Evolutionary conservation across 1,140 invertebrate genomes (phyloP), one percentile per base, ranked within the genome.

Genomic region (Ostrea denselamellosa): DNA sequence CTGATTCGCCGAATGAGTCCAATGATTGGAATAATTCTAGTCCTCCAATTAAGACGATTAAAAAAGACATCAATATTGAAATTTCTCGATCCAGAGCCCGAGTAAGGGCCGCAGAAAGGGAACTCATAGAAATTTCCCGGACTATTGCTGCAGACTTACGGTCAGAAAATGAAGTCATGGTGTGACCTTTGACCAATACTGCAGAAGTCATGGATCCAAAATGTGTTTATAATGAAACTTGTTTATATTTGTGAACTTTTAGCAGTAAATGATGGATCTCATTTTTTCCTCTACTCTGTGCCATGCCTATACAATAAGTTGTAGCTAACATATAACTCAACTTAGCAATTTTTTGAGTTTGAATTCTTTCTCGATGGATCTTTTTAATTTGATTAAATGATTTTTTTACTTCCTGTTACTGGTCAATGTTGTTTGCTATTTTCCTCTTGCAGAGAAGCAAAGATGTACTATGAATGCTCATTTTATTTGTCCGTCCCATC

Each of bases 31-130:
- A 85, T 58, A 58, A 88, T 71, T 58, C 87, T 85, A 86, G 83
- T 83, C 84, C 87, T 34, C 85, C 82, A 71, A 51, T 62, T 53
- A 90, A 90, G 87, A 85, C 86, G 14, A 87, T 87, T 34, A 90
- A 54, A 68, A 90, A 90, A 86, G 90, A 91, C 58, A 90, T 87
- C 14, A 91, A 91, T 68, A 88, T 91, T 77, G 90, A 91, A 85
- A 34, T 88, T 10, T 88, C 87, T 8, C 62, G 54, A 65, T 82
- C 68, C 7, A 82, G 81, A 51, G 58, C 87, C 12, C 9, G 54
- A 17, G 85, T 53, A 53, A 88, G 83, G 51, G 86, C 68, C 17
- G 84, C 62, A 34, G 86, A 88, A 54, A 51, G 86, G 85, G 86
- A 88, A 65, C 85, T 88, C 22, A 87, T 87, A 52, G 86, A 87